Evolutionary conservation across 2,797 vertebrate genomes (phyloP).

Genomic region (Gambelia wislizenii): DNA sequence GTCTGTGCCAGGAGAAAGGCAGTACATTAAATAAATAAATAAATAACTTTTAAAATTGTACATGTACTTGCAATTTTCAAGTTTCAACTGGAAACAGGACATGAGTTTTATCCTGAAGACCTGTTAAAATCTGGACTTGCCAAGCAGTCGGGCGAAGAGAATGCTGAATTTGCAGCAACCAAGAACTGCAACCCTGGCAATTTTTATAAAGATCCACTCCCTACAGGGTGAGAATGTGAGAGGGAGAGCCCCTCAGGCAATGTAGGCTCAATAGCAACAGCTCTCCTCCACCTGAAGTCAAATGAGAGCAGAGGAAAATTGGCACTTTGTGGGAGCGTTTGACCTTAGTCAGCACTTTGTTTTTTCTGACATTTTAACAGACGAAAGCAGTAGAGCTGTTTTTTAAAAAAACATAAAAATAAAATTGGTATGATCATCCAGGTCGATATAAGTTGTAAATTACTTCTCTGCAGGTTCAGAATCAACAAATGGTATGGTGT

Average conservation of each 20-base stretch:
- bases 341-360: constrained; percentile 26
- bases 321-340: neutral
- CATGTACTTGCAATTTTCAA: neutral
- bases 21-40: neutral
- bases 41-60: neutral
- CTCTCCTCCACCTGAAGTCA: constrained; percentile 20
- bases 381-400: constrained; percentile 13
- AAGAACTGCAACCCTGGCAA: constrained; percentile 17
- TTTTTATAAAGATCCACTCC: constrained; percentile 17
- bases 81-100: neutral
- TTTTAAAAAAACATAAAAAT: constrained; percentile 18
- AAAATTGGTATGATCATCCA: constrained; percentile 8
- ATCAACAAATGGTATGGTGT: neutral
- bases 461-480: neutral
- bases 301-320: constrained; percentile 33
- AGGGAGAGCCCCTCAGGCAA: neutral
- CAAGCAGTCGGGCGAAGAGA: neutral
- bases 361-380: neutral
- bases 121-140: neutral
- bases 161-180: constrained; percentile 15
- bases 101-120: neutral
- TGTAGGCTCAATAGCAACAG: neutral
- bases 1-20: neutral
- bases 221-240: neutral
- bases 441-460: neutral